Evolutionary conservation across 2,888 invertebrate genomes (phyloP).

Genomic region (Spilosoma lubricipeda): DNA sequence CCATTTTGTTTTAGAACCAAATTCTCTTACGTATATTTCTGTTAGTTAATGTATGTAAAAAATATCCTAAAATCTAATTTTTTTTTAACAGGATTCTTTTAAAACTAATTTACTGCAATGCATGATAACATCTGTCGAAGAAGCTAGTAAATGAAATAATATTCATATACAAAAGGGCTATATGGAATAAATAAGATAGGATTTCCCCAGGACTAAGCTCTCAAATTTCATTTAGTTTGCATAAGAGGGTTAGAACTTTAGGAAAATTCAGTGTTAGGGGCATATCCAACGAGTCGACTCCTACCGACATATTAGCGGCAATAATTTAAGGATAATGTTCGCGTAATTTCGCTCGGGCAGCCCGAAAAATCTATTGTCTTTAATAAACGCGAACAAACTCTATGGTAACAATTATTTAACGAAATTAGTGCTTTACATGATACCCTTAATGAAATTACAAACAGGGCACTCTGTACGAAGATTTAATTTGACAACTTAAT

Average conservation of each 20-base stretch:
- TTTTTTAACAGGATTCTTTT: not conserved
- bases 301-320: constrained; percentile 82
- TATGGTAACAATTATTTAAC: constrained; percentile 81
- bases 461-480: constrained; percentile 59
- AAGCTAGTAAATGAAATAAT: not conserved
- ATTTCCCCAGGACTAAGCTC: constrained; percentile 40
- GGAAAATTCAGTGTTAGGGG: constrained; percentile 62
- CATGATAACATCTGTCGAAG: not conserved
- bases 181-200: constrained; percentile 6
- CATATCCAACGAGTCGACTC: constrained; percentile 59
- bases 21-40: too few species aligned
- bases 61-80: not conserved
- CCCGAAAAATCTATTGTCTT: constrained; percentile 82
- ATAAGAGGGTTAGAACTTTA: constrained; percentile 44
- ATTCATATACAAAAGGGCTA: not conserved
- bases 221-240: constrained; percentile 47
- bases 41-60: not conserved
- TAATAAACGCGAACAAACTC: constrained; percentile 82
- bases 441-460: constrained; percentile 78
- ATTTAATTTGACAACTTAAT: constrained; percentile 69
- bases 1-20: too few species aligned
- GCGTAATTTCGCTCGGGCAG: constrained; percentile 77
- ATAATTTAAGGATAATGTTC: constrained; percentile 83
- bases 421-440: constrained; percentile 79
- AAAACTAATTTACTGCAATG: not conserved